Conservation (phyloP, 2,888 invertebrate genomes). For the Troglohyphantes excavatus region DNA sequence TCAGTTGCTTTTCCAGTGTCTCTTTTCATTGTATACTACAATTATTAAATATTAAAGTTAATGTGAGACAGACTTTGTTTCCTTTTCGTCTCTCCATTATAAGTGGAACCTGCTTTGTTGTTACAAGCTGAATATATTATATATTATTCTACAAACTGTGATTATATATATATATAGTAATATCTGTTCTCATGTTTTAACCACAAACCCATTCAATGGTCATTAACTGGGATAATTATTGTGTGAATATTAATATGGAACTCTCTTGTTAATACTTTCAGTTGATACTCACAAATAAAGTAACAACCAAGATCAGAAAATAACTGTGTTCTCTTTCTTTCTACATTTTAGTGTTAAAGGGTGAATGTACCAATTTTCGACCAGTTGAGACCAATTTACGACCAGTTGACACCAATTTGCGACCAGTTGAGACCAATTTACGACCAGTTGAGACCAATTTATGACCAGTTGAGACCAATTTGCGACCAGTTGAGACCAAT, state of each 20-base stretch:
- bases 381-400: no score
- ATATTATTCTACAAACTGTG: constrained; percentile 66
- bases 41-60: constrained; percentile 12
- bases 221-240: constrained; percentile 50
- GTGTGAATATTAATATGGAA: constrained; percentile 75
- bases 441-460: no score
- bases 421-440: no score
- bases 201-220: constrained; percentile 67
- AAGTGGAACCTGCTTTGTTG: constrained; percentile 39
- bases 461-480: no score
- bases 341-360: not conserved
- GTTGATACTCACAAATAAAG: constrained; percentile 77
- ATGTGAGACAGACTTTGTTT: constrained; percentile 18
- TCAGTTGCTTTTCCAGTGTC: constrained; percentile 68
- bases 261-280: constrained; percentile 74
- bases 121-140: constrained; percentile 37
- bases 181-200: constrained; percentile 67
- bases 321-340: constrained; percentile 28
- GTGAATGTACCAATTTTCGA: no score
- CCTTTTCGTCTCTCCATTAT: not conserved
- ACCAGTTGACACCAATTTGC: no score
- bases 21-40: constrained; percentile 57
- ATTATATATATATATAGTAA: constrained; percentile 69
- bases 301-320: constrained; percentile 54
- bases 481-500: no score